Evolutionary conservation across 2,888 invertebrate genomes (phyloP).

Genomic region (Cheilosia impressa): DNA sequence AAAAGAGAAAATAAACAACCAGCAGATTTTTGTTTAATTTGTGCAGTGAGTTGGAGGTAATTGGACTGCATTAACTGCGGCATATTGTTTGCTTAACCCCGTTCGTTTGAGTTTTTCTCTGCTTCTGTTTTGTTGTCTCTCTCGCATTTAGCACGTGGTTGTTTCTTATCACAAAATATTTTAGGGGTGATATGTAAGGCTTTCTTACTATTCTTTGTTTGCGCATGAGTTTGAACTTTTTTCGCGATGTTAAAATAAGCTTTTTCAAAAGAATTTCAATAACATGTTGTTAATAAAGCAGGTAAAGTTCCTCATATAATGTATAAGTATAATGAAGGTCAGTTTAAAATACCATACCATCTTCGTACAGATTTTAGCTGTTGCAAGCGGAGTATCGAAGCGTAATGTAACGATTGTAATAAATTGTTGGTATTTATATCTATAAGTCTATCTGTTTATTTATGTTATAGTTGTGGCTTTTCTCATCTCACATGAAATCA

Average conservation of each 20-base stretch:
- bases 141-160: slow-evolving; percentile 55
- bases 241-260: slow-evolving; percentile 26
- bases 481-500: not conserved
- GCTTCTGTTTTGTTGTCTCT: slow-evolving; percentile 20
- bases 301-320: slow-evolving; percentile 1
- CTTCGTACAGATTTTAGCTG: not conserved
- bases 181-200: not conserved
- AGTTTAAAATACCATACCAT: too few species aligned
- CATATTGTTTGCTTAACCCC: slow-evolving; percentile 50
- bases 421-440: too few species aligned
- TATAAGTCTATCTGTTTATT: too few species aligned
- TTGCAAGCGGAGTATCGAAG: too few species aligned
- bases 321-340: too few species aligned
- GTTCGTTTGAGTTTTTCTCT: slow-evolving; percentile 33
- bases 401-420: too few species aligned
- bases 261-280: not conserved
- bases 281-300: slow-evolving; percentile 4
- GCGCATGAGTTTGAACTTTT: slow-evolving; percentile 49
- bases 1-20: slow-evolving; percentile 46
- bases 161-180: slow-evolving; percentile 48
- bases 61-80: slow-evolving; percentile 62
- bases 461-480: not conserved
- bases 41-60: slow-evolving; percentile 42
- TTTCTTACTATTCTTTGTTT: not conserved
- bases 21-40: slow-evolving; percentile 43